Conservation (phyloP, 2,113 vertebrate species). For the Oophaga pumilio region DNA sequence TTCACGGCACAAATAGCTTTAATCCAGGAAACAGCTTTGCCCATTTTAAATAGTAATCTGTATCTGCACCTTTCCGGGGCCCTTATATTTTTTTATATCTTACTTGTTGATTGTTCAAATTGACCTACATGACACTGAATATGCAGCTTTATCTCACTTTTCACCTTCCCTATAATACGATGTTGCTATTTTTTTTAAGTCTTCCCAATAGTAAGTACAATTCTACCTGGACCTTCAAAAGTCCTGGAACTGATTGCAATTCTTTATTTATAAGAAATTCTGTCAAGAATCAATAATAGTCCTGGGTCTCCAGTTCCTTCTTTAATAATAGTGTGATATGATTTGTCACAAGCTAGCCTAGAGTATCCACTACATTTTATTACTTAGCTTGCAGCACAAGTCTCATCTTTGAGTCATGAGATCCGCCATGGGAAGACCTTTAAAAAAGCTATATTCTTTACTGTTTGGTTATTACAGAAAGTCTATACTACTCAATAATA, state of each 20-base stretch:
- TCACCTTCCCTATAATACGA: conserved; percentile 74
- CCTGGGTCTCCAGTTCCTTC: conserved; percentile 86
- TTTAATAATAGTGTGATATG: conserved; percentile 95
- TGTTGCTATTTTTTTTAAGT: conserved; percentile 77
- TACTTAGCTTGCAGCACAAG: conserved; percentile 85
- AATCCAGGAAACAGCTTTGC: conserved; percentile 66
- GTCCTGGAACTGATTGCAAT: conserved; percentile 84
- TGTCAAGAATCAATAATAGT: conserved; percentile 93
- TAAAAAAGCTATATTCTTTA: conserved; percentile 85
- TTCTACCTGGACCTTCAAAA: conserved; percentile 79
- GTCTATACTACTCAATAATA: conserved; percentile 86
- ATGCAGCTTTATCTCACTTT: conserved; percentile 67
- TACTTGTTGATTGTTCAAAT: conserved; percentile 71
- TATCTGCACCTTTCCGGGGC: conserved; percentile 61
- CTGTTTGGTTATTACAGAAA: conserved; percentile 87
- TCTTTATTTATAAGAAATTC: conserved; percentile 88
- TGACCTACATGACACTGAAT: conserved; percentile 70
- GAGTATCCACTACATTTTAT: conserved; percentile 86
- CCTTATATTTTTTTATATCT: conserved; percentile 70
- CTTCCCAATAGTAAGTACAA: conserved; percentile 76
- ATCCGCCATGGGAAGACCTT: conserved; percentile 84
- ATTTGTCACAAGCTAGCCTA: conserved; percentile 89
- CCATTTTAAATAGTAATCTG: conserved; percentile 68
- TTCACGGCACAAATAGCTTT: conserved; percentile 67
- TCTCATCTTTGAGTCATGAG: conserved; percentile 87